Evolutionary conservation across 1,140 invertebrate genomes (phyloP).

Genomic region (Elysia chlorotica): DNA sequence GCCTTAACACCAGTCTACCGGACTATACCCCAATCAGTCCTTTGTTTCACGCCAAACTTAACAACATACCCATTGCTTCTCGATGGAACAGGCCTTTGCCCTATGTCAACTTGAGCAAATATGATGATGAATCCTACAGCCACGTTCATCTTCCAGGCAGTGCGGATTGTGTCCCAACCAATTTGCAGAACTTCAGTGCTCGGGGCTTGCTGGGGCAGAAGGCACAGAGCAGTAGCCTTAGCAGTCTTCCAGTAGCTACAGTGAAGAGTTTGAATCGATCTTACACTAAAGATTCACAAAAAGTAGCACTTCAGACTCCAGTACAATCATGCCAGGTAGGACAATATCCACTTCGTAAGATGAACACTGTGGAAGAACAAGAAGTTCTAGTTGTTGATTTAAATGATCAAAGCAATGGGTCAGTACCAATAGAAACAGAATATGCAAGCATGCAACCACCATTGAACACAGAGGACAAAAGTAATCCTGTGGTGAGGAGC

Average conservation of each 20-base stretch:
- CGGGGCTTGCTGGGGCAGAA: no score
- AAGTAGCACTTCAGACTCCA: no score
- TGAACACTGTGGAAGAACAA: not conserved
- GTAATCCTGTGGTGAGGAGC: not conserved
- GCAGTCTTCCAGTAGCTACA: not conserved
- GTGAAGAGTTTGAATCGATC: no score
- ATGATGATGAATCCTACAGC: constrained; percentile 44
- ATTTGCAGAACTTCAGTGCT: no score
- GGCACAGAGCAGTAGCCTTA: not conserved
- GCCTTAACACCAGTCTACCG: constrained; percentile 17
- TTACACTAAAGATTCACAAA: no score
- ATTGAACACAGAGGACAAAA: not conserved
- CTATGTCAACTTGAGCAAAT: constrained; percentile 54
- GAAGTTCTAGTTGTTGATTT: constrained; percentile 21
- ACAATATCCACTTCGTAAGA: no score
- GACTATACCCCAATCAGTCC: constrained; percentile 33
- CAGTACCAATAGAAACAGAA: no score
- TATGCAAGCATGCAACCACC: no score
- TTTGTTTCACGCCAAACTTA: constrained; percentile 45
- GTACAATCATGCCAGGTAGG: no score
- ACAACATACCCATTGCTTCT: constrained; percentile 44
- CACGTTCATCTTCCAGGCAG: constrained; percentile 41
- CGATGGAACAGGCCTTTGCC: constrained; percentile 48
- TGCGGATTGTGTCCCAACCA: constrained; percentile 20
- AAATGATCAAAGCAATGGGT: not conserved